Evolutionary conservation across 2,113 vertebrate species (phyloP).

Genomic region (Zosterops japonicus): DNA sequence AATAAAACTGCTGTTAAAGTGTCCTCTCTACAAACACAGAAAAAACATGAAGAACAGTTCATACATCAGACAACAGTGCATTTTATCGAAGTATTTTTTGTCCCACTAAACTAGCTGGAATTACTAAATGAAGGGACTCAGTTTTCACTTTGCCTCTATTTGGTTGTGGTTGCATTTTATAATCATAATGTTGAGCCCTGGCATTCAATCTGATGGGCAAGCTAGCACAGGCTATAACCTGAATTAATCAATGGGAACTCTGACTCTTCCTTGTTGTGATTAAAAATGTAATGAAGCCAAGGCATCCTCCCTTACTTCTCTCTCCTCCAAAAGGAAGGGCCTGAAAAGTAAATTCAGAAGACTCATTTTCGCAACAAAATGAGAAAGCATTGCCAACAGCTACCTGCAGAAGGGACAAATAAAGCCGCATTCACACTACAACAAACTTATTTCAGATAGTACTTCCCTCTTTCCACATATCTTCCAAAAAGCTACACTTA

Average conservation of each 20-base stretch:
- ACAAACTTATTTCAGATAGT: background rate
- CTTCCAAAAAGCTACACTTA: background rate
- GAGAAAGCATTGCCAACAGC: background rate
- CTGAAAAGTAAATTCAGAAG: background rate
- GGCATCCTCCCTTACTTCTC: background rate
- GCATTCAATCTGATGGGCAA: background rate
- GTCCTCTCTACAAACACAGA: background rate
- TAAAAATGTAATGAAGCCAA: background rate
- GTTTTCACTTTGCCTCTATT: background rate
- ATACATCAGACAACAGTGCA: background rate
- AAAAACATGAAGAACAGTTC: background rate
- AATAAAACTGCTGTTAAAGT: background rate
- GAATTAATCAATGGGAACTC: background rate
- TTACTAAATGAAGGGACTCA: background rate
- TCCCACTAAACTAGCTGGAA: background rate
- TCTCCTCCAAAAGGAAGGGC: background rate
- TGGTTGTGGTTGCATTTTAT: background rate
- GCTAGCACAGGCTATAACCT: background rate
- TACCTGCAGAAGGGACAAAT: background rate
- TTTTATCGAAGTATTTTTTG: background rate
- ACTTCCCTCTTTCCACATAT: background rate
- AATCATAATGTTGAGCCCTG: background rate
- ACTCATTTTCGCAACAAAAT: background rate
- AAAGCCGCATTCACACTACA: background rate
- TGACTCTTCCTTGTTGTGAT: background rate